These are phyloP conservation scores for Mechanitis messenoides DNA, from an alignment of 2,888 invertebrate species.

Conservation along the genomic window DNA sequence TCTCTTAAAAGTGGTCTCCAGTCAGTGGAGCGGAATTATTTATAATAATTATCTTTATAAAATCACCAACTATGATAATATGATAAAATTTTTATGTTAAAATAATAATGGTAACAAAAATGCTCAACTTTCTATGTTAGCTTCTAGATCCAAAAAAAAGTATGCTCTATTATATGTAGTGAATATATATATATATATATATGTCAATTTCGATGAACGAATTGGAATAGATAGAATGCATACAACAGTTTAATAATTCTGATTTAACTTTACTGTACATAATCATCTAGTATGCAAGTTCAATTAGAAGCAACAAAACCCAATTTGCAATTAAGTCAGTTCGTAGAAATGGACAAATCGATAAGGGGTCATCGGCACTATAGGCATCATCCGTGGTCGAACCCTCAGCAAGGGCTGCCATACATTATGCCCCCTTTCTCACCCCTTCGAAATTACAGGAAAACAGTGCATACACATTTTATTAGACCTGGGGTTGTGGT, in stretches of 20 bases:
- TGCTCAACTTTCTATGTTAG: no score
- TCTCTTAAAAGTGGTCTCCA: constrained; percentile 25
- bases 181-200: no score
- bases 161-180: no score
- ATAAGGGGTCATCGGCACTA: constrained; percentile 73
- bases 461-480: constrained; percentile 58
- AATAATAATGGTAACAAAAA: no score
- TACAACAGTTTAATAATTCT: no score
- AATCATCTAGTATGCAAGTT: constrained; percentile 5
- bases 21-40: no score
- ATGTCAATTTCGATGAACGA: no score
- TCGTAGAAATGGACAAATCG: constrained; percentile 66
- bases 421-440: constrained; percentile 58
- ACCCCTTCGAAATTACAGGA: constrained; percentile 61
- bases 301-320: constrained; percentile 12
- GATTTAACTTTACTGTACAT: neutral
- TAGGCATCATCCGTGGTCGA: constrained; percentile 64
- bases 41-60: no score
- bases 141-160: no score
- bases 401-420: constrained; percentile 65
- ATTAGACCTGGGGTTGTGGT: constrained; percentile 49
- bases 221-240: no score
- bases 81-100: no score
- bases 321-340: constrained; percentile 62
- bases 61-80: no score